Base-by-base conservation (phyloP, 2,797 vertebrate species). In the Nyctibius grandis region DNA sequence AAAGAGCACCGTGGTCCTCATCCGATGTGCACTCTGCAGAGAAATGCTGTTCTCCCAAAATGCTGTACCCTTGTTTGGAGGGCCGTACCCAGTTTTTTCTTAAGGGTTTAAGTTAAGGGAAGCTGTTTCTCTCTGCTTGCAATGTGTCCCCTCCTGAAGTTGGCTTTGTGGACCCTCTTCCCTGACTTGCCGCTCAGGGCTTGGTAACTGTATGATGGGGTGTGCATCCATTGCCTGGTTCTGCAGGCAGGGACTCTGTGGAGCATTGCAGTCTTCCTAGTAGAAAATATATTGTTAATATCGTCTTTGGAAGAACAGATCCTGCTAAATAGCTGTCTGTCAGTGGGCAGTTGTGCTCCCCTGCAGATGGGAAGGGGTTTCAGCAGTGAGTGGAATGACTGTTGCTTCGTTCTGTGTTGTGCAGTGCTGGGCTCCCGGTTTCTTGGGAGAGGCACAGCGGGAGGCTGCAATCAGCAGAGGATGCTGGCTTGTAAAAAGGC, bases 161-260 rank as follows among this genome's bases (percentile, higher is more conserved):
- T n/a, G 50, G 38, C 57, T 73, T 85, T 2, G 0, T 18, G 59
- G 74, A 61, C 0, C 0, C 6, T 78, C 36, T 75, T 81, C 29
- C 50, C 91, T 69, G 50, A 31, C n/a, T 61, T 70, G 44, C 33
- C 34, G 16, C 29, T 33, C 16, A 2, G 51, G 31, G 42, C 81
- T 50, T 25, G 70, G 60, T 92, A 64, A 19, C 47, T 48, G 47
- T 42, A 12, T 67, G 51, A 44, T 34, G 3, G n/a, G 57, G 47
- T 42, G 33, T 48, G 34, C 14, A 5, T 45, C 2, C 6, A 9
- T 53, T 56, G 45, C 44, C 54, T n/a, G 34, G 44, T 38, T 88
- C 56, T 83, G 60, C 44, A 60, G 60, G 18, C 22, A 36, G 28
- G 34, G 50, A 20, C 51, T 70, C 53, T 6, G 6, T 36, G 80